These are phyloP conservation scores for Oxyruncus cristatus DNA, from an alignment of 2,113 vertebrate species.

Conservation along the genomic window DNA sequence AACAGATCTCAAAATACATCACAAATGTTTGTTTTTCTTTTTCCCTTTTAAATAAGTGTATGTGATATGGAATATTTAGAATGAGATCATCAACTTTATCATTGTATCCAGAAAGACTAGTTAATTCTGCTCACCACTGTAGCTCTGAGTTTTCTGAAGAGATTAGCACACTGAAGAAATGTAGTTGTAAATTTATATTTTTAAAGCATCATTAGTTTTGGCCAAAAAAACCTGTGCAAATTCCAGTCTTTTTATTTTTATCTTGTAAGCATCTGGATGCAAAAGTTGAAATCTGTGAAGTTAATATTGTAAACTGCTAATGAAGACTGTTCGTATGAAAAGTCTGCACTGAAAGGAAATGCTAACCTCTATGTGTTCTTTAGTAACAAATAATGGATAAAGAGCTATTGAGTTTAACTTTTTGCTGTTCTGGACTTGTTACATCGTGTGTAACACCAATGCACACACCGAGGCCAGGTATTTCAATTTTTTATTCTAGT, in stretches of 20 bases:
- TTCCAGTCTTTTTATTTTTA: neutral
- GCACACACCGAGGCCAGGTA: neutral
- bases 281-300: neutral
- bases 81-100: neutral
- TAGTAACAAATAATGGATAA: neutral
- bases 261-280: neutral
- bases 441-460: neutral
- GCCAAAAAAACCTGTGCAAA: neutral
- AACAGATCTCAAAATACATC: neutral
- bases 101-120: neutral
- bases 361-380: neutral
- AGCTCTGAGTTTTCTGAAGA: neutral
- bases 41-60: neutral
- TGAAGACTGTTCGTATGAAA: neutral
- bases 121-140: neutral
- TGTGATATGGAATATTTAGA: neutral
- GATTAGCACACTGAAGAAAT: neutral
- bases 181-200: neutral
- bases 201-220: neutral
- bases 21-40: neutral
- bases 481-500: neutral
- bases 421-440: rapidly evolving
- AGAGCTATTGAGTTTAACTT: neutral
- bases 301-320: neutral
- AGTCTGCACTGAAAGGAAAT: neutral